These are phyloP conservation scores for Hypolimnas misippus DNA, from an alignment of 2,888 invertebrate species.

Conservation along the genomic window DNA sequence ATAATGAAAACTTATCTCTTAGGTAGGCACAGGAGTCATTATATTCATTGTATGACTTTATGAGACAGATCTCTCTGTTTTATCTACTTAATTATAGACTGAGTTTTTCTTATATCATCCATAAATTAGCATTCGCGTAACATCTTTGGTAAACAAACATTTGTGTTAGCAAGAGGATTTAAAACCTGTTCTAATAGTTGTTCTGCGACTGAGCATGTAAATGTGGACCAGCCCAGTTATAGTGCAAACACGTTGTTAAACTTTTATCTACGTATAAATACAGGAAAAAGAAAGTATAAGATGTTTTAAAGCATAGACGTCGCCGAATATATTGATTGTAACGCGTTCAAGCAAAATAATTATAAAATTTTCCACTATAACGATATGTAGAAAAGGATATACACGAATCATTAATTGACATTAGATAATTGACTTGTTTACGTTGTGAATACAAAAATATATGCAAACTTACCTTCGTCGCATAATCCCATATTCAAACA, in stretches of 20 bases:
- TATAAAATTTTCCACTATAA: constrained; percentile 29
- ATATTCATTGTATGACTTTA: neutral
- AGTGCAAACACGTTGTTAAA: constrained; percentile 10
- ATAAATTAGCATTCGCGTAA: constrained; percentile 9
- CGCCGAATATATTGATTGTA: neutral
- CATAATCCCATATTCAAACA: constrained; percentile 68
- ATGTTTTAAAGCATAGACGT: neutral
- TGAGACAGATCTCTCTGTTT: neutral
- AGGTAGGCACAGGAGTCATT: neutral
- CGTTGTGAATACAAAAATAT: constrained; percentile 46
- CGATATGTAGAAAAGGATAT: constrained; percentile 28
- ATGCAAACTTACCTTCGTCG: constrained; percentile 69
- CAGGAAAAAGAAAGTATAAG: neutral
- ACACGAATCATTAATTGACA: constrained; percentile 44
- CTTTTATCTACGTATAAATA: neutral
- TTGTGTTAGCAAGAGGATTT: constrained; percentile 65
- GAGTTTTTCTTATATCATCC: neutral
- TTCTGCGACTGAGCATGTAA: constrained; percentile 56
- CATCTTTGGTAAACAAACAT: constrained; percentile 52
- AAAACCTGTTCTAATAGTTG: constrained; percentile 63
- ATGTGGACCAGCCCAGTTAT: constrained; percentile 11
- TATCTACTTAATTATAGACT: neutral
- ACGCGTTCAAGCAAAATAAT: constrained; percentile 9
- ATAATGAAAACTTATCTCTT: neutral
- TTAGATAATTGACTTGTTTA: constrained; percentile 73